Evolutionary conservation across 2,797 vertebrate species (phyloP), one percentile per base, ranked within the genome.

Genomic region (Florisuga fusca): DNA sequence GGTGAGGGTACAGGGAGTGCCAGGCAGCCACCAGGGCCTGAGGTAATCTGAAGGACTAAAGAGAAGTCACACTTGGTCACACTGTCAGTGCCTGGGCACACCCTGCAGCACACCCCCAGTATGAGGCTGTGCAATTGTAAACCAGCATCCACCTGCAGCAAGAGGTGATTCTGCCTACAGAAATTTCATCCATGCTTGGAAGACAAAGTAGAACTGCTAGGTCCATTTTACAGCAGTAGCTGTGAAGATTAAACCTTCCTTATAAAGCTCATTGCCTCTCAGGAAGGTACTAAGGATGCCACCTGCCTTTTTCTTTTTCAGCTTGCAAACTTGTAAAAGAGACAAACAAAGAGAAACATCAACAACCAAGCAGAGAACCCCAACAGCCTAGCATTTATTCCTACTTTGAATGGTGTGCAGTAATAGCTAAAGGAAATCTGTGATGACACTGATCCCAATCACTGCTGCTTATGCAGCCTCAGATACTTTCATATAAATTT

Each of bases 321-420:
- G 15, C 15, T n/a, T 76, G 7, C 23, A 48, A 68, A 59, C 46
- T 31, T 19, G 26, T 10, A 48, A n/a, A 36, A 83, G 41, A 63
- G 22, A 7, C 38, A 51, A 7, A 21, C 31, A 76, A 54, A 43
- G 20, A 19, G 51, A 29, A 43, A 2, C 4, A 26, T 10, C 13
- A 19, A 7, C 1, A 2, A 29, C 25, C 27, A 29, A 46, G 12
- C 9, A 23, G 12, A 48, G 57, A 31, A 11, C 5, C 20, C 18
- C 51, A 33, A 11, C 3, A 7, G 1, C 3, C 7, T 34, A 1
- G 0, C 5, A 2, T 14, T 38, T 38, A 9, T 27, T 38, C 43
- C 72, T 69, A 21, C 61, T 62, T 9, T 7, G 23, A 55, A 13
- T 7, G 27, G n/a, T 0, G 5, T 51, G 55, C 33, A 66, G 46